Evolutionary conservation across 2,113 vertebrate species (phyloP), one percentile per base, ranked within the genome.

Genomic region (Ornithorhynchus anatinus): DNA sequence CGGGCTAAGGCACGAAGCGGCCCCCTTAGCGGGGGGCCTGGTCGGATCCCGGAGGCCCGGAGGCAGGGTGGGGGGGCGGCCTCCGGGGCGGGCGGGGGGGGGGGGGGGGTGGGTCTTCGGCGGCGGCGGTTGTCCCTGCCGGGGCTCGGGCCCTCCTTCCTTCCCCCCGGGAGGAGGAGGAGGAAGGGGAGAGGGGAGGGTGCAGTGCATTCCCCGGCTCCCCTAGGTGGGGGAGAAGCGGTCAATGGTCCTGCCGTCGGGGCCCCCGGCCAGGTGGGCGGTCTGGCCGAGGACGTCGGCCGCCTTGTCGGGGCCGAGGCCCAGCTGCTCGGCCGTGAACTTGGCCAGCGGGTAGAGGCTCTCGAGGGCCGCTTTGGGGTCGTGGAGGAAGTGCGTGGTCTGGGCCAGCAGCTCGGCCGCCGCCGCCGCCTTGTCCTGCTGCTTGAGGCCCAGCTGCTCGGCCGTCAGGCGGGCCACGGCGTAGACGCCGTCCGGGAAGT

Each of bases 321-420:
- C 96, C 82, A 99, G 92, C 91, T 98, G 95, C 75, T 95, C 96
- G 0, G 95, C 95, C 4, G 96, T 96, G 89, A 98, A 95, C 77
- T 98, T 98, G 86, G 95, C 95, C 89, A 99, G 87, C 0, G 97
- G 97, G 90, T 96, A 98, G 45, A 98, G 95, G 93, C 95, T 96
- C 85, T 99, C 97, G 73, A 98, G 93, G 84, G 87, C 94, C 80
- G 80, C 94, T 89, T 99, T 99, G 81, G 96, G 91, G 73, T 98
- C 97, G 14, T 95, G 95, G 85, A 96, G 92, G 86, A 98, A 92
- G 88, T 97, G 96, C 63, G 96, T 95, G 69, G 96, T 95, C 91
- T 97, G 97, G 32, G 95, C 89, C 23, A 98, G 91, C 75, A 99
- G 95, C 82, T 98, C 95, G 3, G 93, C 96, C 6, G 95, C 95